These are phyloP conservation scores for Nymphalis urticae DNA, from an alignment of 2,888 invertebrate species.

Conservation along the genomic window DNA sequence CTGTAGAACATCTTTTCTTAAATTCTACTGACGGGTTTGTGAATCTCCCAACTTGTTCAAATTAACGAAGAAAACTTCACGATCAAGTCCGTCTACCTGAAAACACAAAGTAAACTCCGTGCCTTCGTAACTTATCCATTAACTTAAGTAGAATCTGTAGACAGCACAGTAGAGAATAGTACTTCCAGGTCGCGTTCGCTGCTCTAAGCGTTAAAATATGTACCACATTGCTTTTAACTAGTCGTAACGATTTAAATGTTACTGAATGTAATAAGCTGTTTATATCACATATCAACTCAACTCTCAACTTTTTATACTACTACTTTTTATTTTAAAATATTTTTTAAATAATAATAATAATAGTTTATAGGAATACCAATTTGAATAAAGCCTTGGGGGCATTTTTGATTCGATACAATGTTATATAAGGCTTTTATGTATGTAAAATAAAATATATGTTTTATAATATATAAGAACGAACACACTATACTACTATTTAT, in stretches of 20 bases:
- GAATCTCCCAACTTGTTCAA: conserved; percentile 76
- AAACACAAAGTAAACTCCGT: conserved; percentile 80
- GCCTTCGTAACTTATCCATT: conserved; percentile 81
- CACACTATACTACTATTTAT: no score
- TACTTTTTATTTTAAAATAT: no score
- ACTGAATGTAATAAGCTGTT: no score
- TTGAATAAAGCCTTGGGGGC: no score
- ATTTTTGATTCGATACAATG: no score
- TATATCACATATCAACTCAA: no score
- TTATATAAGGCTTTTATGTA: no score
- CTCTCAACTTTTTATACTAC: no score
- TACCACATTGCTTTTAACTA: conserved; percentile 4
- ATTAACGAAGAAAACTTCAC: conserved; percentile 80
- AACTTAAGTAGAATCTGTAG: conserved; percentile 81
- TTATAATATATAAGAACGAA: no score
- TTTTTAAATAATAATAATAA: no score
- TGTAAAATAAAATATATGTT: no score
- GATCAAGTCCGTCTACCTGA: conserved; percentile 80
- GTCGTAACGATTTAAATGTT: background rate
- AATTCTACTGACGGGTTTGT: conserved; percentile 70
- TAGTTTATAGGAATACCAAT: no score
- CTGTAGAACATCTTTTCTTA: conserved; percentile 53
- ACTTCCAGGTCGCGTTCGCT: conserved; percentile 51
- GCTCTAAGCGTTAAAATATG: conserved; percentile 67
- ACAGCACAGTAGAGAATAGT: conserved; percentile 71